Percentiles rank a stretch among this genome's conserved stretches.
Conservation (phyloP, 2,797 vertebrate genomes). For the Yasuhikotakia modesta region DNA sequence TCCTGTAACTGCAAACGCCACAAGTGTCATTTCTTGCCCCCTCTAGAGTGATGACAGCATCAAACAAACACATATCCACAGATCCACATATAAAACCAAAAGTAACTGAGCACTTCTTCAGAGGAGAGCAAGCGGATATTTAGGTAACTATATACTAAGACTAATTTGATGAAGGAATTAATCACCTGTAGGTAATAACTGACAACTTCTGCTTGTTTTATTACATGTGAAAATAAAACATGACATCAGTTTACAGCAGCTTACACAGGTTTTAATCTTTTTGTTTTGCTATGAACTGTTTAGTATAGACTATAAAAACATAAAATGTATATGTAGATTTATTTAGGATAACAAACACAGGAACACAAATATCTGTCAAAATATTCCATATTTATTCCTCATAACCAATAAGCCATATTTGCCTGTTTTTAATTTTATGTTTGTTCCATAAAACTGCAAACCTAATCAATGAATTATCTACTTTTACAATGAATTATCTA, state of each 20-base stretch:
- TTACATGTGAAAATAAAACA: not conserved
- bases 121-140: not conserved
- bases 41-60: constrained; percentile 1
- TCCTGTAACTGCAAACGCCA: too few species aligned
- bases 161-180: not conserved
- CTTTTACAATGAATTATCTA: too few species aligned
- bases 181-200: not conserved
- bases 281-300: not conserved
- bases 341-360: not conserved
- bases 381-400: not conserved
- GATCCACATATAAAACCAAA: not conserved
- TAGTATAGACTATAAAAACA: not conserved
- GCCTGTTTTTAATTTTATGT: too few species aligned
- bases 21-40: too few species aligned
- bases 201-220: too few species aligned
- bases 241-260: not conserved
- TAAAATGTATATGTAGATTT: not conserved
- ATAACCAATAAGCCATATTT: too few species aligned
- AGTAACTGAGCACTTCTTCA: not conserved
- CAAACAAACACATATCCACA: not conserved
- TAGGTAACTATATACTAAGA: too few species aligned
- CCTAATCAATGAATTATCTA: too few species aligned
- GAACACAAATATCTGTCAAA: too few species aligned
- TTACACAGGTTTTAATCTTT: not conserved
- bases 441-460: too few species aligned